Evolutionary conservation across 1,140 invertebrate genomes (phyloP).

Genomic region (Zophobas atratus): DNA sequence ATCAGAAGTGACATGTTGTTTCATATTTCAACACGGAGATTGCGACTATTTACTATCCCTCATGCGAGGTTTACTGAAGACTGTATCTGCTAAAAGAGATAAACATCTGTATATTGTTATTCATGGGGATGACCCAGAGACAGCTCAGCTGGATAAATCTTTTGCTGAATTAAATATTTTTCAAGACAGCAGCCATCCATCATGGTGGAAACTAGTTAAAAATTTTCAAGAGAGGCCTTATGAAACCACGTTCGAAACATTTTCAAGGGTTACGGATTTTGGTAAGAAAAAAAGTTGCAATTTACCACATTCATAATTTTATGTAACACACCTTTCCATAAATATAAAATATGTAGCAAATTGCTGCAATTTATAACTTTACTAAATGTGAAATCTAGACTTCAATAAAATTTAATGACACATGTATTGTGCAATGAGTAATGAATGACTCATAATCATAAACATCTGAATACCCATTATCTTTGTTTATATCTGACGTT

Average conservation of each 20-base stretch:
- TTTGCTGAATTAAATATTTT: slow-evolving; percentile 90
- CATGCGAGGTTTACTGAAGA: slow-evolving; percentile 74
- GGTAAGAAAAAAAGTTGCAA: slow-evolving; percentile 64
- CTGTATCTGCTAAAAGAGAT: slow-evolving; percentile 79
- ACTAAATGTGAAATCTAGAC: too few relatives aligned
- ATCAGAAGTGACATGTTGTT: slow-evolving; percentile 81
- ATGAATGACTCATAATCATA: too few relatives aligned
- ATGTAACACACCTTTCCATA: too few relatives aligned
- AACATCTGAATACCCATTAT: too few relatives aligned
- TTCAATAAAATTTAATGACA: too few relatives aligned
- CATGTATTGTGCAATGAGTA: too few relatives aligned
- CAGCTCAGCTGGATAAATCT: slow-evolving; percentile 83
- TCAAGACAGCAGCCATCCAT: slow-evolving; percentile 73
- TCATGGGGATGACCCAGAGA: slow-evolving; percentile 74
- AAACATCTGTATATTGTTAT: slow-evolving; percentile 80
- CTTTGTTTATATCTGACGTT: too few relatives aligned
- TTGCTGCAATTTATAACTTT: too few relatives aligned
- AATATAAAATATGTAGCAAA: too few relatives aligned
- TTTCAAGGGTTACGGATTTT: slow-evolving; percentile 87
- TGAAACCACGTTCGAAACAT: slow-evolving; percentile 85
- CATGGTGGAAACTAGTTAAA: slow-evolving; percentile 80
- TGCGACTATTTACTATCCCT: slow-evolving; percentile 83
- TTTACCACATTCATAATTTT: background rate
- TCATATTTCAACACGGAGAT: slow-evolving; percentile 90
- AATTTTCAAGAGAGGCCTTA: slow-evolving; percentile 84